Conservation (phyloP, 2,797 vertebrate species). For the Hypotaenidia philippensis region DNA sequence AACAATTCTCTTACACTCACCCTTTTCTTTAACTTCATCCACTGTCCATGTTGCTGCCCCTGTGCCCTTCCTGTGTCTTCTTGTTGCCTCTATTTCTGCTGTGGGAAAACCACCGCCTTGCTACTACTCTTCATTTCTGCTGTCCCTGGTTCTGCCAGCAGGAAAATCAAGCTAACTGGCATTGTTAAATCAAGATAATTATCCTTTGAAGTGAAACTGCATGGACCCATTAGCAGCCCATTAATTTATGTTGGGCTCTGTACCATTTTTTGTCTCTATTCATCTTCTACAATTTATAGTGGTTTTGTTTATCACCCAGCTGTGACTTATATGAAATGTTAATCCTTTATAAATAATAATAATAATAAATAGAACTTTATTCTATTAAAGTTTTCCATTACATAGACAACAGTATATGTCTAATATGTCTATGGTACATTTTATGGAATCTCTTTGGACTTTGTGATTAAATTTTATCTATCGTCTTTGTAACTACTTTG, state of each 20-base stretch:
- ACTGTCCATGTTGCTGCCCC: background rate
- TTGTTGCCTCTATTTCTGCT: background rate
- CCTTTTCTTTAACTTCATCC: background rate
- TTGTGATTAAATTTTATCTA: background rate
- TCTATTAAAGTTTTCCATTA: background rate
- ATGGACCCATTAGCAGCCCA: background rate
- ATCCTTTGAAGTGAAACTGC: background rate
- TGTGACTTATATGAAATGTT: background rate
- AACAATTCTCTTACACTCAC: background rate
- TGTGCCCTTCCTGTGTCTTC: background rate
- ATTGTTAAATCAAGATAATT: background rate
- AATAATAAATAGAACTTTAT: background rate
- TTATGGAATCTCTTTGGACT: background rate
- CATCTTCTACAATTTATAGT: background rate
- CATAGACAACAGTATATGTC: background rate
- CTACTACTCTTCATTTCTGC: background rate
- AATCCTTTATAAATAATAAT: background rate
- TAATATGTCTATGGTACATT: background rate
- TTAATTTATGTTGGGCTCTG: background rate
- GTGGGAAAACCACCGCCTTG: background rate
- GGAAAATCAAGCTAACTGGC: background rate
- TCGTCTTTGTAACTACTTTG: background rate
- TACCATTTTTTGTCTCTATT: background rate
- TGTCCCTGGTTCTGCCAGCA: background rate
- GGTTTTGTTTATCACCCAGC: background rate